Base-by-base conservation (phyloP, 1,140 invertebrate species). In the Samia ricini region DNA sequence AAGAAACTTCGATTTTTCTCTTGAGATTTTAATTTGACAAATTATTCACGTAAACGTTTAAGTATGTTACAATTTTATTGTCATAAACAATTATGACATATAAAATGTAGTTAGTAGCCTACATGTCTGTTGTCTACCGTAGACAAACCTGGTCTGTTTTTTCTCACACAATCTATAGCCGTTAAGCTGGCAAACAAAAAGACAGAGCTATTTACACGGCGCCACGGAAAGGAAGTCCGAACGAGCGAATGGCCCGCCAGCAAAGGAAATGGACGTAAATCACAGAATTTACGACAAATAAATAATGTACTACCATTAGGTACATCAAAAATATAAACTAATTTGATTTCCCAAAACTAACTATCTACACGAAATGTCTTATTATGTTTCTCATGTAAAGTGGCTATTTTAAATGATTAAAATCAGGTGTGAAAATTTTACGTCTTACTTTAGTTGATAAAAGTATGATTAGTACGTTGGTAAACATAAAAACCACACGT, bases 221-320 rank as follows among this genome's bases (percentile, higher is more conserved):
- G 66, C 69, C 76, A 63, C 66, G 64, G 63, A 79, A 79, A 83
- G 78, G 84, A 83, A 87, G 77, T 84, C 70, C 79, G 69, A 76
- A 63, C 64, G 66, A 79, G 71, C 77, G 79, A 78, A 83, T 74
- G 72, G 74, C 63, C 69, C 71, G 72, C 71, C 61, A 65, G 56
- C 60, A 71, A 77, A 67, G 80, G 73, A 83, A 84, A 81, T 76
- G 68, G 71, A 78, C 76, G 78, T 85, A 85, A 88, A 88, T 88
- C 84, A 82, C 71, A 61, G 68, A 79, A 82, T 83, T 81, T 70
- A 82, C 79, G 76, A 75, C 74, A 74, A 83, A 74, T 75, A 72
- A 75, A 71, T 79, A 70, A 81, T 80, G 81, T 75, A 66, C 79
- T 81, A 78, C 79, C 77, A 80, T 78, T 80, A 68, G n/a, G n/a